phyloP scores from a whole-genome alignment of 2,797 vertebrate genomes.

The Pyrrhura leucotis region DNA sequence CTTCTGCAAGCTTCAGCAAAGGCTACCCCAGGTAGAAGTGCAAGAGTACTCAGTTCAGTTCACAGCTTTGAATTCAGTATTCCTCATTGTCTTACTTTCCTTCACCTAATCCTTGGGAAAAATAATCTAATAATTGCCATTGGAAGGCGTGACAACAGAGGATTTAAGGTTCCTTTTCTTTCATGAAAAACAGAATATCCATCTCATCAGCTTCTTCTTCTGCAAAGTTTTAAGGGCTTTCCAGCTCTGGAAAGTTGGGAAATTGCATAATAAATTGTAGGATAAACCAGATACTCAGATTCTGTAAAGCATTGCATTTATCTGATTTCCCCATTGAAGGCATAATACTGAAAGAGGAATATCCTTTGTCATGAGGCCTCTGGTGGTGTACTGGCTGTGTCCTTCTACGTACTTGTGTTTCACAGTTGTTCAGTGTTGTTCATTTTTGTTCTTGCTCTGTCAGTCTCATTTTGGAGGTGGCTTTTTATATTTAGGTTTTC shows the following conservation, averaged over 20 bases:
- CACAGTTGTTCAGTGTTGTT: not conserved
- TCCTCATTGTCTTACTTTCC: not conserved
- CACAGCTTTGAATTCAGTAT: not conserved
- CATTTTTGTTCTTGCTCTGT: not conserved
- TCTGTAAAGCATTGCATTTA: not conserved
- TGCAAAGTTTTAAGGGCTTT: not conserved
- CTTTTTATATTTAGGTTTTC: conserved; percentile 39
- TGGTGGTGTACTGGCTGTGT: not conserved
- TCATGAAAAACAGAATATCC: not conserved
- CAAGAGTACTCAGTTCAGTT: not conserved
- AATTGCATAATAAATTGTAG: not conserved
- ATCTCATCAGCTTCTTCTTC: not conserved
- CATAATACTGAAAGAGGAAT: not conserved
- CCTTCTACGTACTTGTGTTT: not conserved
- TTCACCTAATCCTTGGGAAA: not conserved
- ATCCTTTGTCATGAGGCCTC: not conserved
- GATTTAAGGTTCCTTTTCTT: not conserved
- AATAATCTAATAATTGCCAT: not conserved
- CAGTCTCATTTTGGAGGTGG: not conserved
- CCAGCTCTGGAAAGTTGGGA: not conserved
- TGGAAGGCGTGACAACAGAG: not conserved
- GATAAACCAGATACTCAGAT: not conserved
- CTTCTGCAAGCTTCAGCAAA: not conserved
- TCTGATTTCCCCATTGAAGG: not conserved
- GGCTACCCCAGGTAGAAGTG: not conserved